Percentiles rank a stretch among this genome's conserved stretches.
phyloP scores from a whole-genome alignment of 2,888 invertebrate genomes.

The Chalcosyrphus nemorum region DNA sequence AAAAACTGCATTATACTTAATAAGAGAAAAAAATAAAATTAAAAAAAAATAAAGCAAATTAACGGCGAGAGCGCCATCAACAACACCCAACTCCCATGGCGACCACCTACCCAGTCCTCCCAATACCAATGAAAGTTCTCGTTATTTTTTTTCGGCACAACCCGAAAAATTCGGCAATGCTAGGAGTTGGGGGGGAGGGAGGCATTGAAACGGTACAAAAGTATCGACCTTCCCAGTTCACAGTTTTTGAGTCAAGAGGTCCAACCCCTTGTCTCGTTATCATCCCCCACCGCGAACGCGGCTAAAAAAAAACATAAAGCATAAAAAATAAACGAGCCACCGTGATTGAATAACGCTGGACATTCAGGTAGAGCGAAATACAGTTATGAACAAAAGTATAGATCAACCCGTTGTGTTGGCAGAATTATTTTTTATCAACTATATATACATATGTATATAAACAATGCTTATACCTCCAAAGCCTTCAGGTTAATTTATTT shows the following conservation, averaged over 20 bases:
- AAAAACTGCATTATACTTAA: slow-evolving; percentile 45
- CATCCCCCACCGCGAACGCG: slow-evolving; percentile 51
- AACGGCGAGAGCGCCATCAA: slow-evolving; percentile 40
- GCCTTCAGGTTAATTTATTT: neutral
- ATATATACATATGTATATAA: no score
- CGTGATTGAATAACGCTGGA: slow-evolving; percentile 68
- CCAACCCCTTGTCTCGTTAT: slow-evolving; percentile 68
- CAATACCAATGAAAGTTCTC: slow-evolving; percentile 23
- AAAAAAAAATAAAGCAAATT: slow-evolving; percentile 65
- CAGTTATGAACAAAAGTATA: slow-evolving; percentile 61
- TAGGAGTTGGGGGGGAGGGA: neutral
- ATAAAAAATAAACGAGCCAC: slow-evolving; percentile 40
- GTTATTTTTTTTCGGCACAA: slow-evolving; percentile 27
- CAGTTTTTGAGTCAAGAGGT: slow-evolving; percentile 58
- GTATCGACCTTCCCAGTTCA: slow-evolving; percentile 70
- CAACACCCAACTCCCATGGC: slow-evolving; percentile 15
- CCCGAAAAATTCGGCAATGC: slow-evolving; percentile 36
- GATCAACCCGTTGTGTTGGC: slow-evolving; percentile 31
- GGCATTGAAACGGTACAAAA: slow-evolving; percentile 42
- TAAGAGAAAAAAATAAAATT: slow-evolving; percentile 52
- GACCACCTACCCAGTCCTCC: neutral
- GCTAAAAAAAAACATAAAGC: slow-evolving; percentile 18
- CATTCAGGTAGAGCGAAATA: slow-evolving; percentile 51
- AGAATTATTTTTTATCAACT: neutral
- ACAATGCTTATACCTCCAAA: neutral